Evolutionary conservation across 2,888 invertebrate species (phyloP).

Genomic region (Caenorhabditis afra): DNA sequence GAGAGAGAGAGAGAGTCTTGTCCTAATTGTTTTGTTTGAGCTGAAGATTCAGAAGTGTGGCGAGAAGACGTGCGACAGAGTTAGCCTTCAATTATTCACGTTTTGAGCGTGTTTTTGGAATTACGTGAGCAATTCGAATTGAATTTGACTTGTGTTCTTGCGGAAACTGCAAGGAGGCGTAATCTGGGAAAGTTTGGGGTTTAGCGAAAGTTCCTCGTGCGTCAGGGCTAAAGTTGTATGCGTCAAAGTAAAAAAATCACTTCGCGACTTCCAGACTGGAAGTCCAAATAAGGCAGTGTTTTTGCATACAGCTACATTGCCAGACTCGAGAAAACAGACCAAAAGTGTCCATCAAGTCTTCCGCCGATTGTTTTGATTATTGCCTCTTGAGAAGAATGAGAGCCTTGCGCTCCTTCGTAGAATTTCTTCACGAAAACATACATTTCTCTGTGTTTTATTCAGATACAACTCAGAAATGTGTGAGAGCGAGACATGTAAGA

Average conservation of each 20-base stretch:
- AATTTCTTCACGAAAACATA: slow-evolving; percentile 6
- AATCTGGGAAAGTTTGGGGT: slow-evolving; percentile 46
- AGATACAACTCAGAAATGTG: no score
- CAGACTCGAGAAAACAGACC: slow-evolving; percentile 22
- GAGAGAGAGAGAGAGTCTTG: slow-evolving; percentile 38
- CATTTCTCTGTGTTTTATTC: slow-evolving; percentile 10
- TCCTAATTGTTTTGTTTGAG: slow-evolving; percentile 55
- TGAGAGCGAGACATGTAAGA: slow-evolving; percentile 33
- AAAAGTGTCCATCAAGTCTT: slow-evolving; percentile 50
- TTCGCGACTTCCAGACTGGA: no score
- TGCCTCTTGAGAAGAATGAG: slow-evolving; percentile 48
- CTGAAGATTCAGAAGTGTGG: slow-evolving; percentile 50
- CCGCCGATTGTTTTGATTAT: slow-evolving; percentile 58
- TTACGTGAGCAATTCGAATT: slow-evolving; percentile 19
- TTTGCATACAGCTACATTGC: not conserved
- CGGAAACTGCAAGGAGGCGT: slow-evolving; percentile 9
- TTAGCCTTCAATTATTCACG: slow-evolving; percentile 38
- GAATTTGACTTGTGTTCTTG: slow-evolving; percentile 38
- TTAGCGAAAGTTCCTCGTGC: slow-evolving; percentile 16
- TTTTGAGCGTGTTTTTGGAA: slow-evolving; percentile 33
- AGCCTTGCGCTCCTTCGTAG: not conserved
- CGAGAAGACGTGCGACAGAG: slow-evolving; percentile 10
- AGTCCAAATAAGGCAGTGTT: no score
- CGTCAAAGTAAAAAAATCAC: no score
- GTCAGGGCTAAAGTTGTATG: no score